Base-by-base conservation (phyloP, 92 coral and sea anemone species). In the Porites cylindrica region DNA sequence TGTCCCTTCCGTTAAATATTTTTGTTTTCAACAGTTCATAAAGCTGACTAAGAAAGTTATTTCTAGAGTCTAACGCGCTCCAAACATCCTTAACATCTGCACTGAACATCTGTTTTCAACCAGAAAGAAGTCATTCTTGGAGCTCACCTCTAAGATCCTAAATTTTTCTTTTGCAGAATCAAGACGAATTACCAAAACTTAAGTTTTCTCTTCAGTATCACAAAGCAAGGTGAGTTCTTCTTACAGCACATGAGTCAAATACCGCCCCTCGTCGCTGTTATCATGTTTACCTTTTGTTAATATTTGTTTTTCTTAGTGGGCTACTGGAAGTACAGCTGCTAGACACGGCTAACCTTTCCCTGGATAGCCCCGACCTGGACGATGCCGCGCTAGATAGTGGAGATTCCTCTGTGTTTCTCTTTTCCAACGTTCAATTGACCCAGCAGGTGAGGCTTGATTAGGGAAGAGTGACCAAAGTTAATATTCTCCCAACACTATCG, bases 131-230 rank as follows among this genome's bases (percentile, higher is more conserved):
- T 56, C 61, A 56, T 3, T 56, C 61, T 56, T 10, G 61, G 0
- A 56, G 61, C 14, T 56, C 61, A 14, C 12, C 17, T 56, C 17
- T 56, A 10, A 56, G 4, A 56, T 14, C 19, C 56, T 74, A 19
- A 38, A 9, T 32, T 66, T 24, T 19, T 13, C 67, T 17, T 50
- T 51, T 23, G 54, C 29, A 75, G 88, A 11, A 56, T 65, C 82
- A 13, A 18, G 88, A 72, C 6, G 73, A 78, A 19, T 82, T 86
- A 61, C 96, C 98, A n/a, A 90, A 95, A 85, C 88, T 95, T 23
- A 95, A 92, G 80, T 95, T 95, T 82, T 90, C 96, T 20, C 79
- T 95, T 63, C 95, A 93, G 62, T 95, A 95, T 47, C 91, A 90
- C 88, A 80, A 78, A 60, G 61, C 76, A 18, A 88, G 93, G 96